Evolutionary conservation across 2,888 invertebrate species (phyloP).

Genomic region (Metopia argyrocephala): DNA sequence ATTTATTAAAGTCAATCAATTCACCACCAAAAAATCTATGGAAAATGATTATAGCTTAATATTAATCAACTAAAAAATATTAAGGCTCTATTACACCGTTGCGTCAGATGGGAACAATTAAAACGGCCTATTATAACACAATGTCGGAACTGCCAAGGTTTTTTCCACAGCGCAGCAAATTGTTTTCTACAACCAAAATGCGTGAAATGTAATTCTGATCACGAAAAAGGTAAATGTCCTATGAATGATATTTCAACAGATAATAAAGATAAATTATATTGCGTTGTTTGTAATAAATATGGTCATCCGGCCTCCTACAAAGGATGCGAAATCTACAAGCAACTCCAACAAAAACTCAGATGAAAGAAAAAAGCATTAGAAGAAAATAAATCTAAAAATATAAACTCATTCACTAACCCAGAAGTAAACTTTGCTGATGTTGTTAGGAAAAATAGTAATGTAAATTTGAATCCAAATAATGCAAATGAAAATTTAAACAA

Average conservation of each 20-base stretch:
- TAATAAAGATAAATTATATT: neutral
- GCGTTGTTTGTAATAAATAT: neutral
- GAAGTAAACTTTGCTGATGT: neutral
- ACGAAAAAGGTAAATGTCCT: too few species aligned
- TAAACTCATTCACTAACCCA: neutral
- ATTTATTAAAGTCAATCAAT: neutral
- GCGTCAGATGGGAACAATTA: constrained; percentile 16
- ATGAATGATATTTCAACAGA: neutral
- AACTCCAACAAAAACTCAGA: neutral
- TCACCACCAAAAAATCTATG: neutral
- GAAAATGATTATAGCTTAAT: neutral
- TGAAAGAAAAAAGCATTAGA: neutral
- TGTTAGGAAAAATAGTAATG: neutral
- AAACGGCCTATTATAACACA: constrained; percentile 1
- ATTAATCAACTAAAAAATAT: constrained; percentile 18
- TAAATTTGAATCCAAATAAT: neutral
- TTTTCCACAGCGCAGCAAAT: constrained; percentile 27
- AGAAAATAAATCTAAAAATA: neutral
- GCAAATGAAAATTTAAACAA: neutral
- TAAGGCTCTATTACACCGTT: neutral
- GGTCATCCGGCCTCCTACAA: neutral
- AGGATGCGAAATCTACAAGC: neutral
- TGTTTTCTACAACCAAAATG: constrained; percentile 20
- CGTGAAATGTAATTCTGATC: too few species aligned
- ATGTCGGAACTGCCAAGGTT: constrained; percentile 29